Evolutionary conservation across 2,888 invertebrate species (phyloP), one percentile per base, ranked within the genome.

Genomic region (Monopis laevigella): DNA sequence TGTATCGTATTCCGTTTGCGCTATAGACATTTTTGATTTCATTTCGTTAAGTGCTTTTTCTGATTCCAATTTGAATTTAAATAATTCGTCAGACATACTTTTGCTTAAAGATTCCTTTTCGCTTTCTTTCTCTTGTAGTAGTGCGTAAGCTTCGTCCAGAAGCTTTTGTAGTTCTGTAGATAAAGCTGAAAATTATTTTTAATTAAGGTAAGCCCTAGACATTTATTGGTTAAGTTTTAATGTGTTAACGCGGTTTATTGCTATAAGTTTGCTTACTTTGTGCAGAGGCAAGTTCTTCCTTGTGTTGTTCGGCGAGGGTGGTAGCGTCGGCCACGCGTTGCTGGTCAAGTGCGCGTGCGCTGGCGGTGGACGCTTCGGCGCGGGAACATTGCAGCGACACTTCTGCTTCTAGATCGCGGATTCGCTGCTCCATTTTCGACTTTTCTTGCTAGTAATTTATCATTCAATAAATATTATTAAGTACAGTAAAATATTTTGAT

Each of bases 1-100:
- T 34, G 83, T 83, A 48, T 85, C 84, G 35, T 85, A 80, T 54
- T 84, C 84, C 1, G 85, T 81, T 48, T 88, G 72, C 45, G 84
- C 83, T 54, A 89, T 87, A 44, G 87, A 84, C 30, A 86, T 75
- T 65, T 88, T 88, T n/a, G 86, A 86, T 64, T 72, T 83, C 35
- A 78, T 68, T 62, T 82, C 82, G 43, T 62, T 73, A 6, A 80
- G 53, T 51, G 74, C 66, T 58, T 82, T 65, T 70, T 85, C 60
- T 52, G 83, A 62, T 80, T 88, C 82, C 2, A 56, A 51, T 52
- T 66, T 80, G 1, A 75, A 55, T 57, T 68, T 70, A 10, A 62
- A 51, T 14, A 81, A 51, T 53, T 82, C 82, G 13, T 82, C 82
- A 1, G 73, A 69, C 73, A 82, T 73, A 46, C 77, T 80, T 52